Evolutionary conservation across 2,888 invertebrate genomes (phyloP).

Genomic region (Glyphotaelius pellucidus): DNA sequence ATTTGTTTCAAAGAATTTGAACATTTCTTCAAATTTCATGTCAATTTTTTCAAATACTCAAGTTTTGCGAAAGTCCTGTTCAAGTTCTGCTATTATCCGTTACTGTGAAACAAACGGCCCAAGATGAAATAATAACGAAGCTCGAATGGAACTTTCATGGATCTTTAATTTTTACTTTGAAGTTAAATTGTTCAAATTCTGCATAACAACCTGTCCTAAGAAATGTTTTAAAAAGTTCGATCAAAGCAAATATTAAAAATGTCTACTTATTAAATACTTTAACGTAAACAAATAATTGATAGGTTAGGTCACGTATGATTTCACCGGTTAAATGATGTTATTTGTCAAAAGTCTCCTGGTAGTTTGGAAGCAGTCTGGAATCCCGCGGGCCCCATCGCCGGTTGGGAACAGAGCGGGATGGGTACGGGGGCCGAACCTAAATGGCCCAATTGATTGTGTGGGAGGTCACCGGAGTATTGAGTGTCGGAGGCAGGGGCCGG

Average conservation of each 20-base stretch:
- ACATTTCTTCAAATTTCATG: too few relatives aligned
- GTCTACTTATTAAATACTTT: background rate
- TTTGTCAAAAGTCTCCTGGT: background rate
- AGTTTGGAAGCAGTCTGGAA: background rate
- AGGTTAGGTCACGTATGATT: background rate
- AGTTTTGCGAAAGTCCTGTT: too few relatives aligned
- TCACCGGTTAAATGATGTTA: background rate
- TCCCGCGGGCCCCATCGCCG: background rate
- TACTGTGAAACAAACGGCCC: too few relatives aligned
- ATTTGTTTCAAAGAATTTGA: too few relatives aligned
- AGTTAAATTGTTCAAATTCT: too few relatives aligned
- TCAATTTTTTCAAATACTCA: too few relatives aligned
- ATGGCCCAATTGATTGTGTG: background rate
- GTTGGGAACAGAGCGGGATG: background rate
- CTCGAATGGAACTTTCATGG: too few relatives aligned
- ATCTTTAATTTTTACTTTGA: too few relatives aligned
- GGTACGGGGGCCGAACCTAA: background rate
- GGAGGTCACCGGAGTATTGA: conserved; percentile 2
- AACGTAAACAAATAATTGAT: background rate
- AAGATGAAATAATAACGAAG: too few relatives aligned
- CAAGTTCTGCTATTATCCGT: too few relatives aligned
- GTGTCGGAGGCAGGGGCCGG: background rate
- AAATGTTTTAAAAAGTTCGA: background rate
- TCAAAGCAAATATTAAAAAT: background rate
- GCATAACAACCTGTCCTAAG: too few relatives aligned